Base-by-base conservation (phyloP, 2,888 invertebrate species). In the Acleris cristana region DNA sequence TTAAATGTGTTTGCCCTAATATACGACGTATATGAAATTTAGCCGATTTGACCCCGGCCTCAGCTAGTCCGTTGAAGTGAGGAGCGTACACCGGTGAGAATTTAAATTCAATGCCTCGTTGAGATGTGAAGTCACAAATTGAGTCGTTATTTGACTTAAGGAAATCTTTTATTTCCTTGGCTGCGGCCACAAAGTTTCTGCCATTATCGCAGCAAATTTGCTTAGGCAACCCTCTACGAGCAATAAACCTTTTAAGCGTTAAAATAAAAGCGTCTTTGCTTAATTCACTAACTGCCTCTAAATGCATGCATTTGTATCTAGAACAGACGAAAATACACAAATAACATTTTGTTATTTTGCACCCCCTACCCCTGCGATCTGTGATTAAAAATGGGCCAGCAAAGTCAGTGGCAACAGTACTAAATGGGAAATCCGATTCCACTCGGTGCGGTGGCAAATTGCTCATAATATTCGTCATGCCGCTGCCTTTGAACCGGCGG, bases 271-370 rank as follows among this genome's bases (percentile, higher is more conserved):
- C 52, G 2, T 71, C 68, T n/a, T 57, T 63, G 18, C 64, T 40
- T 2, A 71, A 45, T 6, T 71, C 69, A 30, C 65, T 66, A 14
- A 53, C 66, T 26, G 56, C 56, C 40, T 72, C 72, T 23, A 72
- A 60, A 34, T 72, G 70, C 1, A 69, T 49, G 59, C 67, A 34
- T 66, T 64, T 14, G 48, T 64, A 14, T 3, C 30, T 26, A 18
- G 70, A 52, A 26, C 70, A 72, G 19, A 72, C 26, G 51, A 72
- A 72, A 5, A 70, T 19, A 21, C 70, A 71, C 14, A 72, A 30
- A 26, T 72, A 72, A 48, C 69, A 68, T 55, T 72, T 72, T 5
- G 64, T 64, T 40, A 71, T 67, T 55, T 63, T 67, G 21, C 65
- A 63, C 2, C 69, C 70, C 2, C 70, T 65, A 18, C 71, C 71